Base-by-base conservation (phyloP, 1,140 invertebrate species). In the Hyphantria cunea region DNA sequence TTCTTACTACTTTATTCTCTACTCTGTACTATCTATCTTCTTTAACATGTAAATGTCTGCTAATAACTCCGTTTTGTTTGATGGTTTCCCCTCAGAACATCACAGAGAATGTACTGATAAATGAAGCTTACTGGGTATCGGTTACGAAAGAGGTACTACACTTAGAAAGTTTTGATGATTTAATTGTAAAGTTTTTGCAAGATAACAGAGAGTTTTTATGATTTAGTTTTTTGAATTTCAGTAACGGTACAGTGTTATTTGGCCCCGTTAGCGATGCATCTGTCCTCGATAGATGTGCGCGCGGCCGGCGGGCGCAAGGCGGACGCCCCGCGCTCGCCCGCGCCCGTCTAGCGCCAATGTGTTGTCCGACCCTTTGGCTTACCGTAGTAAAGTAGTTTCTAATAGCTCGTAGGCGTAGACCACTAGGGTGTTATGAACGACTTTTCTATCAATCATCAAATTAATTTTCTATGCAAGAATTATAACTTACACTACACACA, bases 91-190 rank as follows among this genome's bases (percentile, higher is more conserved):
- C 85, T 89, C 95, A 97, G 96, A 97, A 97, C 93, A 96, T 97
- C 94, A 97, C 96, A 93, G 95, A 97, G 94, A 94, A 96, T 93
- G 95, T 96, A 93, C 96, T 97, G 93, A 94, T 97, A 93, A 97
- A 97, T 93, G 96, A 97, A 94, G 96, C 95, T 87, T 95, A 96
- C 93, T 97, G 96, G 96, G 95, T 96, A 92, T 94, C 94, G 91
- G 94, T 96, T 92, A 96, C 95, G 91, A 94, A 95, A 95, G 96
- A 97, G 96, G 96, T 97, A 94, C 81, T 97, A 85, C 89, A 88
- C 86, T 90, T 90, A 90, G 88, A 89, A 84, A 89, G 76, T 91
- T 87, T 87, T 87, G 80, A 89, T 86, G 88, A 90, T 90, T 89
- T 89, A 83, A 86, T 85, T 89, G 84, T 89, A 90, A 89, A 88